Percentiles rank a stretch among this genome's conserved stretches.
Evolutionary conservation across 2,113 vertebrate species (phyloP).

Genomic region (Tenrec ecaudatus): DNA sequence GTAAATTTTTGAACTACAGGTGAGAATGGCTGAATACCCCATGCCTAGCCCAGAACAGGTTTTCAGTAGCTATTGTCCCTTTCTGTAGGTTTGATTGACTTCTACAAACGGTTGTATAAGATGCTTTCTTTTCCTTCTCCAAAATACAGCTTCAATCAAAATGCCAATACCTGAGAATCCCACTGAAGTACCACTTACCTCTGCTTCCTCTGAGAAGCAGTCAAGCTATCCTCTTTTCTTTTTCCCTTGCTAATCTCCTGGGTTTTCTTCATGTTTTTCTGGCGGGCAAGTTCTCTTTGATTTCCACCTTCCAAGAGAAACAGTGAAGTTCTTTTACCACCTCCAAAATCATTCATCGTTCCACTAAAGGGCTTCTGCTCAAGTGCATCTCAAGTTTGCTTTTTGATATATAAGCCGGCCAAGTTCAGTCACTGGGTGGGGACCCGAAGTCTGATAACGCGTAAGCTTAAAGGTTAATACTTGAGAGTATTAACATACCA

Average conservation of each 20-base stretch:
- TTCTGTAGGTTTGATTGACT: background rate
- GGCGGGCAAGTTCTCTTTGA: slow-evolving; percentile 89
- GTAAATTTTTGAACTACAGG: background rate
- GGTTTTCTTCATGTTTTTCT: slow-evolving; percentile 89
- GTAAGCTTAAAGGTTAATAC: background rate
- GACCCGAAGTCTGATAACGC: background rate
- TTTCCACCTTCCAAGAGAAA: slow-evolving; percentile 86
- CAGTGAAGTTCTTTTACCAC: slow-evolving; percentile 28
- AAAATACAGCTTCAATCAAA: background rate
- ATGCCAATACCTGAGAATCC: background rate
- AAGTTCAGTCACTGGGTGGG: background rate
- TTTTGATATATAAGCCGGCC: slow-evolving; percentile 10
- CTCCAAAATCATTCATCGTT: background rate
- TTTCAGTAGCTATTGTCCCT: background rate
- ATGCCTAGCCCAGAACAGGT: background rate
- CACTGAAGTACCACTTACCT: slow-evolving; percentile 78
- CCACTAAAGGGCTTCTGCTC: background rate
- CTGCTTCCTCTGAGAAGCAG: slow-evolving; percentile 88
- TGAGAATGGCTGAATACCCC: background rate
- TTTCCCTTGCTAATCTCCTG: slow-evolving; percentile 89
- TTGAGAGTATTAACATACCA: slow-evolving; percentile 28
- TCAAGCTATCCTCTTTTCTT: slow-evolving; percentile 88
- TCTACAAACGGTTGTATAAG: background rate
- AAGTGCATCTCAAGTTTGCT: slow-evolving; percentile 23
- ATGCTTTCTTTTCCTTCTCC: slow-evolving; percentile 42